Percentiles rank a stretch among this genome's conserved stretches.
These are phyloP conservation scores for Xestia sexstrigata DNA, from an alignment of 2,888 invertebrate genomes.

Conservation along the genomic window DNA sequence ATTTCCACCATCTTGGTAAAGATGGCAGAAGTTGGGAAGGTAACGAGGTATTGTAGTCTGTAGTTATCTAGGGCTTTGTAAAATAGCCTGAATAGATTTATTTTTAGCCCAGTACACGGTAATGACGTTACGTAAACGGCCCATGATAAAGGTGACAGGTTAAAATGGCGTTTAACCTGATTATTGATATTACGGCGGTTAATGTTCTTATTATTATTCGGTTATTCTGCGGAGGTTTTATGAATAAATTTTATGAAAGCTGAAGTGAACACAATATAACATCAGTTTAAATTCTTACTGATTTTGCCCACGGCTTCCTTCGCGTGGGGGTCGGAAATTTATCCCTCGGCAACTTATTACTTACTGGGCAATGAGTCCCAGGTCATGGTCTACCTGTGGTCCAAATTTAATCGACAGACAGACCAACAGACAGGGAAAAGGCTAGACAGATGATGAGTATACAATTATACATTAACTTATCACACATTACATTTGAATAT, in stretches of 20 bases:
- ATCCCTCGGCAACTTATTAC: neutral
- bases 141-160: slow-evolving; percentile 25
- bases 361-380: neutral
- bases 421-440: too few relatives aligned
- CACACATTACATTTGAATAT: neutral
- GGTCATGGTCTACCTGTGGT: neutral
- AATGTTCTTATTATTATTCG: too few relatives aligned
- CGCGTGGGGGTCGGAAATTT: neutral
- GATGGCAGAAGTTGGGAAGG: slow-evolving; percentile 27
- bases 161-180: slow-evolving; percentile 32
- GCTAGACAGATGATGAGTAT: too few relatives aligned
- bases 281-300: neutral
- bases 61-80: neutral
- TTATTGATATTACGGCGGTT: slow-evolving; percentile 23
- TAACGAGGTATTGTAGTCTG: neutral
- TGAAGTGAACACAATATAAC: neutral
- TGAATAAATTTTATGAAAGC: slow-evolving; percentile 6
- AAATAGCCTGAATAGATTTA: neutral
- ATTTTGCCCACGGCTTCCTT: neutral
- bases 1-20: slow-evolving; percentile 19
- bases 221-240: slow-evolving; percentile 13
- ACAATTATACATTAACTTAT: too few relatives aligned
- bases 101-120: slow-evolving; percentile 3
- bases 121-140: slow-evolving; percentile 21
- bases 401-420: neutral